Conservation (phyloP, 2,113 vertebrate species). For the Ptilorrhoa leucosticta region DNA sequence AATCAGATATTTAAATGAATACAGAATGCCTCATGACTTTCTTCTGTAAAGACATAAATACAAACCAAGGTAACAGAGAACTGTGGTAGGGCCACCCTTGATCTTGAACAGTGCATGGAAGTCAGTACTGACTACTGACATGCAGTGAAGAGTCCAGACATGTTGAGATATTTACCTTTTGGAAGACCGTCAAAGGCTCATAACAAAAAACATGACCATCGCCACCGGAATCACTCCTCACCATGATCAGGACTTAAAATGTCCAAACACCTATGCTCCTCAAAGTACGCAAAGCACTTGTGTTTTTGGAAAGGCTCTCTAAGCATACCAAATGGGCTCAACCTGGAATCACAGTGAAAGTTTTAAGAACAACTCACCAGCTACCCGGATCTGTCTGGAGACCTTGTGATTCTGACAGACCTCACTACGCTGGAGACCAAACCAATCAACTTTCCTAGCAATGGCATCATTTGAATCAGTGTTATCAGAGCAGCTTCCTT, state of each 20-base stretch:
- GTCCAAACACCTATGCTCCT: not conserved
- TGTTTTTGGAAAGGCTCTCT: not conserved
- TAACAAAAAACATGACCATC: not conserved
- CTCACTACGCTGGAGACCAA: not conserved
- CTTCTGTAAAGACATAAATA: not conserved
- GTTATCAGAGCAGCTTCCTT: not conserved
- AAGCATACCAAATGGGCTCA: accelerated
- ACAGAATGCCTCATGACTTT: not conserved
- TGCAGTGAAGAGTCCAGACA: not conserved
- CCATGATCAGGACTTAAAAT: not conserved
- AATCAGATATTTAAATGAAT: not conserved
- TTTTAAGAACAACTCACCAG: not conserved
- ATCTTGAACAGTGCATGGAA: not conserved
- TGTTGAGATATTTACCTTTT: not conserved
- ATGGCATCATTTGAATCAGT: not conserved
- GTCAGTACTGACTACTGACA: not conserved
- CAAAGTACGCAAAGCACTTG: not conserved
- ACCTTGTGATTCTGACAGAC: not conserved
- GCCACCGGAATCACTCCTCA: not conserved
- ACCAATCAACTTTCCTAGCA: not conserved
- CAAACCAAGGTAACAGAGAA: not conserved
- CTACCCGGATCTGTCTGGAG: not conserved
- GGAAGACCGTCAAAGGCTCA: not conserved
- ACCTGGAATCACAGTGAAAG: not conserved
- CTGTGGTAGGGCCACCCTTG: not conserved